Evolutionary conservation across 2,888 invertebrate genomes (phyloP), one percentile per base, ranked within the genome.

Genomic region (Amphiduros pacificus): DNA sequence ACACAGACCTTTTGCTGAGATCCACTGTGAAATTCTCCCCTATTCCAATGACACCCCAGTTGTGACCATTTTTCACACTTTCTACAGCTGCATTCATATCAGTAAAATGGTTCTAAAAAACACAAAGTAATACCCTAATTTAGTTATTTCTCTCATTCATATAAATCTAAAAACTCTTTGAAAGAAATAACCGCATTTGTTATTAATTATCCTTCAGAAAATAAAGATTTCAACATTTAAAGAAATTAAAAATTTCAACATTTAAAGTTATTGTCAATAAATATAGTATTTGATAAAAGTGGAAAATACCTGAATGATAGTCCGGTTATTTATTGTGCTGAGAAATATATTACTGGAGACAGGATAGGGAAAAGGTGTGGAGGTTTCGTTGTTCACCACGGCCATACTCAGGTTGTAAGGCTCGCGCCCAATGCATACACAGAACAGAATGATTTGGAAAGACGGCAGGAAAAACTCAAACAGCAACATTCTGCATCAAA

Each of bases 401-500:
- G 93, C 93, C 77, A 94, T 81, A 73, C 87, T 89, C 2, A 94
- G 86, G 54, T 90, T 91, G 62, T 88, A 71, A 2, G 79, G 78
- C 28, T 72, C 66, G 22, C 74, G 70, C 5, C 80, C 80, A 49
- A 80, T 94, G 62, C 94, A 94, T 81, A 94, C 84, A 80, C 94
- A 94, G 86, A 94, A 94, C 62, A 95, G 88, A 61, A 94, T 91
- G 65, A 94, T 93, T 85, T 94, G 93, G 89, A 94, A 90, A 29
- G 93, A 92, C n/a, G 94, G 94, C 74, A 94, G 84, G 36, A 93
- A 91, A 82, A 94, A 94, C 77, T 94, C 93, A 84, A 95, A 95
- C 77, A 94, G 85, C 90, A 95, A 92, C 65, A 94, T 74, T 49
- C 82, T 82, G 71, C n/a, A 70, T 71, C 65, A 68, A 48, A 50